Evolutionary conservation across 2,113 vertebrate genomes (phyloP), one percentile per base, ranked within the genome.

Genomic region (Tyto alba): DNA sequence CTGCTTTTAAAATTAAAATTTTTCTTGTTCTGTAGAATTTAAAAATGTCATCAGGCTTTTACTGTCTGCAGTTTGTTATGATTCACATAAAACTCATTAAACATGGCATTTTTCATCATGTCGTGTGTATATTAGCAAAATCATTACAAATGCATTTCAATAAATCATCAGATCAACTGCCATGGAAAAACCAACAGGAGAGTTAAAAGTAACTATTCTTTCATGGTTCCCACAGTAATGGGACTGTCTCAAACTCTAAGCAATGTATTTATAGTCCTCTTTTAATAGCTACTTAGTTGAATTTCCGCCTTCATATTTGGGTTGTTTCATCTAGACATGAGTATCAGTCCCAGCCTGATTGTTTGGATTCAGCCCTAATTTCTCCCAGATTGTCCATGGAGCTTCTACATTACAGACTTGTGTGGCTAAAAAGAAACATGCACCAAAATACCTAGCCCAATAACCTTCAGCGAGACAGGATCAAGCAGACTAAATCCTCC

Each of bases 271-370:
- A 91, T 76, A 93, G 91, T 56, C 53, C 53, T 72, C 93, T 92
- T 93, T 95, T 91, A 96, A 91, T 93, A 95, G 81, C 85, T 95
- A 81, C 93, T 94, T 95, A 96, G 89, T 79, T 94, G 62, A 93
- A 77, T 94, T 96, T 95, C 89, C 26, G 43, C 45, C 80, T 90
- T 96, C 69, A 63, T 92, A 95, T 89, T 96, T 91, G 34, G 12
- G 29, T 85, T 91, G 76, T 97, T 96, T 96, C 91, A 94, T 94
- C 74, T 89, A 93, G 90, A 86, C 53, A 27, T 30, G 69, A 92
- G 57, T 93, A 90, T 77, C 80, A 89, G 80, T 66, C 90, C 71
- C 66, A 93, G 86, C 55, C 40, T 92, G 89, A 91, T 50, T 90
- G 73, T 89, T 90, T 95, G 88, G 83, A 94, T 78, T 92, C 73